Base-by-base conservation (phyloP, 1,140 invertebrate species). In the Polypedilum pembai region DNA sequence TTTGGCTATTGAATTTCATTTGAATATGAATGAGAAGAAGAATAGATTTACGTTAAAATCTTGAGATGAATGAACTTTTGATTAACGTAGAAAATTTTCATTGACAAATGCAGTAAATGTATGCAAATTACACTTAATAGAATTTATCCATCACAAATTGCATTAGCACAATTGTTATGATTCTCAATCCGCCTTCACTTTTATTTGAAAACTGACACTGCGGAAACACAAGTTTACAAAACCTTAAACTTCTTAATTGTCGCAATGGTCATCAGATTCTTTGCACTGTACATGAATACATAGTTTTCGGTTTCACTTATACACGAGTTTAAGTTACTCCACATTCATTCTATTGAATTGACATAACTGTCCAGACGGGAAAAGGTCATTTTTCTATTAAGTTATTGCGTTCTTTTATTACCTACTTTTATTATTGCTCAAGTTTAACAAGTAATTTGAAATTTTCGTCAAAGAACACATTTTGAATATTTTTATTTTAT, bases 341-440 rank as follows among this genome's bases (percentile, higher is more conserved):
- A 56, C 45, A 56, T 56, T 15, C n/a, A 12, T 56, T 15, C 15
- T 15, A n/a, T 56, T 56, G 45, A 45, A 45, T 8, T 15, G 12
- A 4, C 1, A 33, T 56, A 12, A 15, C n/a, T 56, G 12, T n/a
- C 10, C n/a, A 56, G 45, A 56, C 45, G 45, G 45, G 45, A 56
- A 56, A 56, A 56, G 45, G 45, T 56, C 45, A 56, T 56, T 56
- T 56, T 56, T 56, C 45, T 56, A 56, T 56, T 56, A 56, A 56
- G 12, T n/a, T n/a, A 56, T 56, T 56, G 45, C 45, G 45, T n/a
- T 56, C 45, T 56, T 56, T 45, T 8, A 15, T 45, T 2, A 45
- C 41, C 8, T 56, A n/a, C n/a, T 8, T 15, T 1, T 15, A 56
- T n/a, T 56, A 45, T 10, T 45, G 41, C 8, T 10, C 41, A 56